phyloP scores from a whole-genome alignment of 2,797 vertebrate species.

The Linurgus olivaceus region DNA sequence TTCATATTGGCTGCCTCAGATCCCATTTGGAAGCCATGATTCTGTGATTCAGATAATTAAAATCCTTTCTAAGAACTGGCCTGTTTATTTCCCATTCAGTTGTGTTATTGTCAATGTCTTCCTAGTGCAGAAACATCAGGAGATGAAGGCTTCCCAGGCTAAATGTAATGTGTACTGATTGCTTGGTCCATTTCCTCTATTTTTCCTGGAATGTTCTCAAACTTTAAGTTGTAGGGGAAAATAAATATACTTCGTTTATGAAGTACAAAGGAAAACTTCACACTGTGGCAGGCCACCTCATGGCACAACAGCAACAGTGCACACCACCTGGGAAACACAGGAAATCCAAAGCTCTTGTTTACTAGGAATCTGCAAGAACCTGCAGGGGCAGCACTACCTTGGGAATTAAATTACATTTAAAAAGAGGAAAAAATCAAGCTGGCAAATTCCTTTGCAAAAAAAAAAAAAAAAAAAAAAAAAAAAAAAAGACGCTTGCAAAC shows the following conservation, averaged over 20 bases:
- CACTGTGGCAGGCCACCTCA: neutral
- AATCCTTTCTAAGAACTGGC: neutral
- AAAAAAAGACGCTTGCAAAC: neutral
- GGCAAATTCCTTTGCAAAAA: neutral
- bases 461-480: neutral
- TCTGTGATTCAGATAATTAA: neutral
- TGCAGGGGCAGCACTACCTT: neutral
- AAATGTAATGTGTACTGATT: rapidly evolving
- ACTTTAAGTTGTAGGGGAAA: neutral
- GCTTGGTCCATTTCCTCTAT: neutral
- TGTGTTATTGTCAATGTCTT: neutral
- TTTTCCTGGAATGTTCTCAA: neutral
- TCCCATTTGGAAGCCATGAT: neutral
- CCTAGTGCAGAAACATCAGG: neutral
- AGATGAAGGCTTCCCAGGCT: neutral
- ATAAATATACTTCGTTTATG: neutral
- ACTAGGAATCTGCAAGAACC: neutral
- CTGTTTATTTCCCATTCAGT: neutral
- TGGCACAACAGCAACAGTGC: neutral
- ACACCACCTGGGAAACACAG: rapidly evolving
- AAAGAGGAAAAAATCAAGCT: neutral
- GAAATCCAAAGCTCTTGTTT: neutral
- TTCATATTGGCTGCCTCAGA: neutral
- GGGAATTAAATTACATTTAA: neutral
- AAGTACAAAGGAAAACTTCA: neutral